Percentiles rank a stretch among this genome's conserved stretches.
Evolutionary conservation across 2,797 vertebrate genomes (phyloP).

Genomic region (Lophotriccus pileatus): DNA sequence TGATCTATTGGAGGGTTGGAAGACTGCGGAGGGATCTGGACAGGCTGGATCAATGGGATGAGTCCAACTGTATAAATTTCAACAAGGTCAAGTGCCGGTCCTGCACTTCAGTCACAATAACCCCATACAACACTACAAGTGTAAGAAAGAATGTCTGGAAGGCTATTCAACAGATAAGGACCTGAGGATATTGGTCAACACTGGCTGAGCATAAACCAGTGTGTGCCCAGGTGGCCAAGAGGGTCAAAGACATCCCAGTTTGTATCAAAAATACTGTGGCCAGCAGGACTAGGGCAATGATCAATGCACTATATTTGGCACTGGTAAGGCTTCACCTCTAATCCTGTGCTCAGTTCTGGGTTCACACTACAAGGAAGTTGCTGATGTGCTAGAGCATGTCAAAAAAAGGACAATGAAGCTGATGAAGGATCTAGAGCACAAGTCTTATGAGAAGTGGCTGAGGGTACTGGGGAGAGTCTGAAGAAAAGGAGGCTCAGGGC

Average conservation of each 20-base stretch:
- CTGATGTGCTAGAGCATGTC: not conserved
- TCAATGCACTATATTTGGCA: no score
- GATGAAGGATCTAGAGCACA: not conserved
- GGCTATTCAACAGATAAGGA: not conserved
- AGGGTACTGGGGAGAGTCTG: not conserved
- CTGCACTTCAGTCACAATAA: fast-evolving
- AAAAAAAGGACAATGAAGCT: not conserved
- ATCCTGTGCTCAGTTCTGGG: not conserved
- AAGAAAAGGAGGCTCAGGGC: not conserved
- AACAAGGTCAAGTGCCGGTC: not conserved
- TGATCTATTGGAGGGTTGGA: not conserved
- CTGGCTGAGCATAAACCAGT: not conserved
- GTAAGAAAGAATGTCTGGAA: not conserved
- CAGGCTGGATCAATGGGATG: not conserved
- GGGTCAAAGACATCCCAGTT: not conserved
- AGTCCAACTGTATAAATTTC: not conserved
- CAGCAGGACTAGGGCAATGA: not conserved
- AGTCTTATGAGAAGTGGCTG: not conserved
- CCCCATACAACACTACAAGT: not conserved
- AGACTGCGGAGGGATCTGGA: not conserved
- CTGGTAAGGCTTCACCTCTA: not conserved
- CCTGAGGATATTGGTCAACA: not conserved
- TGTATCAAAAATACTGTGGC: not conserved
- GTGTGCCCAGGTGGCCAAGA: not conserved
- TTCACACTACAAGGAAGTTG: not conserved